Base-by-base conservation (phyloP, 2,888 invertebrate genomes). In the Petrolisthes cinctipes region DNA sequence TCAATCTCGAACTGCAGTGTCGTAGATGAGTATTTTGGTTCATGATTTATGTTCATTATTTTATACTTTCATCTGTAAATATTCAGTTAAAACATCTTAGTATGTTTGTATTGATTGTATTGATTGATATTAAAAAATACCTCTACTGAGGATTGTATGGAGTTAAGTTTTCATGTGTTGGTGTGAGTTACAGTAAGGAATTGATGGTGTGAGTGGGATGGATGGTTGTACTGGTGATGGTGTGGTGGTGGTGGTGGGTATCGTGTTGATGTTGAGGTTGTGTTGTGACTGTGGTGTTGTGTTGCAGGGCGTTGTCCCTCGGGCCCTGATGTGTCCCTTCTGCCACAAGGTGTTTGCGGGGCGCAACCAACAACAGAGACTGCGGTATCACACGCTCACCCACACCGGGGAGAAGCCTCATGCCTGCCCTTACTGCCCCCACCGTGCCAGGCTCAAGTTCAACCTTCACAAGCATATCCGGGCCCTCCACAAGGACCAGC, bases 361-460 rank as follows among this genome's bases (percentile, higher is more conserved):
- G 37, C 88, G 90, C 82, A 90, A 90, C 86, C 88, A 87, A 82
- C 88, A 90, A 81, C 90, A 90, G 88, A 80, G 90, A 68, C 88
- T 90, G 75, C 85, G 83, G 83, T 90, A 88, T 83, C 90, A 90
- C 88, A 83, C 83, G 51, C 88, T 90, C 75, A 90, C 88, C 79
- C 90, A 90, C 78, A 90, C 90, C 66, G 90, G 90, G 53, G 90
- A 90, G 85, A 88, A 88, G 86, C 90, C 90, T 73, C 90, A 90
- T 68, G 87, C 90, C 79, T 90, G 90, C 78, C 90, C 90, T 23
- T 85, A 86, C 85, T 90, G 90, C 82, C 90, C 90, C 23, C 88
- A 90, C 84, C 88, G 90, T 76, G 88, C 90, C 51, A 85, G 90
- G 83, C 90, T 90, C 83, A 90, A 90, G 88, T 90, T 88, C 86